Evolutionary conservation across 2,888 invertebrate species (phyloP), one percentile per base, ranked within the genome.

Genomic region (Leucophenga maculata): DNA sequence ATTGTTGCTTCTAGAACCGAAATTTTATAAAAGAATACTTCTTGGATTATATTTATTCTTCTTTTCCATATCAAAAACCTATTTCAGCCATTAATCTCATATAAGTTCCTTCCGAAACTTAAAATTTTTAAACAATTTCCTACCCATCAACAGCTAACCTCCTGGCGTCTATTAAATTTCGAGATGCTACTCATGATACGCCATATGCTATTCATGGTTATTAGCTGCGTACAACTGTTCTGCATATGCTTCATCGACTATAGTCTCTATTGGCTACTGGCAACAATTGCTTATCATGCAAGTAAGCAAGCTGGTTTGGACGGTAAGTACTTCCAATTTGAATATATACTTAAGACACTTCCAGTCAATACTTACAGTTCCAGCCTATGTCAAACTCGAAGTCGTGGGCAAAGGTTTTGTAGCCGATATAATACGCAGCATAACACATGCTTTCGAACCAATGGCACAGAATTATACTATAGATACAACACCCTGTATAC

Each of bases 241-340:
- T 92, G 93, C 59, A 93, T 95, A 80, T 92, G 97, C 84, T 87
- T 92, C 20, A 91, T 93, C 1, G 97, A 97, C 87, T 95, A 94
- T 85, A 91, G 93, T 22, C 88, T 97, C 0, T 95, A 91, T 85
- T 95, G 95, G 93, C 89, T 96, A n/a, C 86, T 97, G 72, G 87
- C 87, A 89, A 74, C 88, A 83, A 89, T 91, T 78, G 77, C 89
- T 72, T 86, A 88, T 78, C 83, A 91, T 86, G 90, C 90, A 71
- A 86, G 87, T 70, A 88, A 89, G 73, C 89, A 90, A 75, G 87
- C 88, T 1, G 89, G 88, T 68, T 78, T 90, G 22, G 87, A 90
- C 79, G 85, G 90, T 89, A 82, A 48, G 44, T 46, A 69, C 50
- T 52, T 14, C 1, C 18, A 32, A 32, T 32, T 9, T 14, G 4